Conservation (phyloP, 2,113 vertebrate genomes). For the Colius striatus region DNA sequence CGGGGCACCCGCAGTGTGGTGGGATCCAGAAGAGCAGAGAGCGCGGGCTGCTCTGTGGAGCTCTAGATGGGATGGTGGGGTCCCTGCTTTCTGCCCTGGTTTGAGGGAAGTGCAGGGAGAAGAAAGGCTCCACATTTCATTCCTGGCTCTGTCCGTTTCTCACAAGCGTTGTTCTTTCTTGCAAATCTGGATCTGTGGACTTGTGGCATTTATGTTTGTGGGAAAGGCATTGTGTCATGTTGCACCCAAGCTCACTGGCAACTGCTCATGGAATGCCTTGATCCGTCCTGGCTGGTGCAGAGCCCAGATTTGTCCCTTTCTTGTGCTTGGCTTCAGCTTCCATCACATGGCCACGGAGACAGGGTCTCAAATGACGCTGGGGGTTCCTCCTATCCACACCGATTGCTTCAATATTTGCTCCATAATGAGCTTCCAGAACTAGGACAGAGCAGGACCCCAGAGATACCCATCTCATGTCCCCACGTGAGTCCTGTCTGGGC, state of each 20-base stretch:
- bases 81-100: accelerated
- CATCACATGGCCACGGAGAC: background rate
- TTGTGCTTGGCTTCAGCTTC: background rate
- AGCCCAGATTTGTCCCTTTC: background rate
- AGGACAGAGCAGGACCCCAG: accelerated
- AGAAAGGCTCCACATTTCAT: background rate
- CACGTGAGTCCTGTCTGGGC: accelerated
- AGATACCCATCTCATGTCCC: accelerated
- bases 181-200: accelerated
- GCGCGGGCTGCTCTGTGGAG: background rate
- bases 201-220: accelerated
- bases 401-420: background rate
- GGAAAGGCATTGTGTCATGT: background rate
- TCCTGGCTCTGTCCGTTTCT: background rate
- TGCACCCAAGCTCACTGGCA: background rate
- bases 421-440: accelerated
- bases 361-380: accelerated
- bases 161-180: background rate
- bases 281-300: background rate
- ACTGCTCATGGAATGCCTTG: background rate
- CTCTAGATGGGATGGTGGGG: background rate
- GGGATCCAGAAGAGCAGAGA: background rate
- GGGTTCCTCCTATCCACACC: background rate
- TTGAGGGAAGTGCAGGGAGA: background rate
- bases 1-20: accelerated